Evolutionary conservation across 2,888 invertebrate species (phyloP).

Genomic region (Buathra laborator): DNA sequence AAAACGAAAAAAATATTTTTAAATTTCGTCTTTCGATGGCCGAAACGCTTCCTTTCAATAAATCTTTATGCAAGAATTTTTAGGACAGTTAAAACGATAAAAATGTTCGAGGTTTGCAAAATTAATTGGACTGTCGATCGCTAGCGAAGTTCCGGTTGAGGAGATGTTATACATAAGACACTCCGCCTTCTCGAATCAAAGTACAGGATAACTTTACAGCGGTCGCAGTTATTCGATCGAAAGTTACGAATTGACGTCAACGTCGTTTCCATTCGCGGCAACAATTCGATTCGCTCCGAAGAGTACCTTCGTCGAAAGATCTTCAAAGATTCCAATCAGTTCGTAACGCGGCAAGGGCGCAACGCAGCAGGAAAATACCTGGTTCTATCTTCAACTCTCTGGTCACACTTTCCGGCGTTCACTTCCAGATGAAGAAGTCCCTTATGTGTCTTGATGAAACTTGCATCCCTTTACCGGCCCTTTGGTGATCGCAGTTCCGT

Average conservation of each 20-base stretch:
- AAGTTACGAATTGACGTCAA: not conserved
- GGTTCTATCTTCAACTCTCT: not conserved
- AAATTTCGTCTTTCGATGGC: no score
- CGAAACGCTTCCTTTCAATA: no score
- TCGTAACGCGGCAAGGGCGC: constrained; percentile 39
- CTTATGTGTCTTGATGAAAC: constrained; percentile 62
- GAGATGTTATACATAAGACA: not conserved
- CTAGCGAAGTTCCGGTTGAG: not conserved
- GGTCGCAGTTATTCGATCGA: not conserved
- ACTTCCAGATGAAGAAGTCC: constrained; percentile 29
- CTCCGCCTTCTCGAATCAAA: not conserved
- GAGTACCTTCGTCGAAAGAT: constrained; percentile 22
- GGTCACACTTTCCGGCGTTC: constrained; percentile 12
- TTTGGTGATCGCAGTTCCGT: constrained; percentile 55
- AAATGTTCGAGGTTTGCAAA: not conserved
- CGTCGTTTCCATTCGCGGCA: not conserved
- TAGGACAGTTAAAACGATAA: not conserved
- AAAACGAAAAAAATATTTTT: no score
- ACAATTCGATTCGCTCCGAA: not conserved
- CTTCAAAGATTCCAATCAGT: constrained; percentile 61
- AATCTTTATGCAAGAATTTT: no score
- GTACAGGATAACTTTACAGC: not conserved
- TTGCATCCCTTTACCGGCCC: constrained; percentile 56
- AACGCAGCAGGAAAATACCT: constrained; percentile 36
- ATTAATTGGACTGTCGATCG: not conserved